phyloP scores from a whole-genome alignment of 2,888 invertebrate genomes.

The Coleophora deauratella region DNA sequence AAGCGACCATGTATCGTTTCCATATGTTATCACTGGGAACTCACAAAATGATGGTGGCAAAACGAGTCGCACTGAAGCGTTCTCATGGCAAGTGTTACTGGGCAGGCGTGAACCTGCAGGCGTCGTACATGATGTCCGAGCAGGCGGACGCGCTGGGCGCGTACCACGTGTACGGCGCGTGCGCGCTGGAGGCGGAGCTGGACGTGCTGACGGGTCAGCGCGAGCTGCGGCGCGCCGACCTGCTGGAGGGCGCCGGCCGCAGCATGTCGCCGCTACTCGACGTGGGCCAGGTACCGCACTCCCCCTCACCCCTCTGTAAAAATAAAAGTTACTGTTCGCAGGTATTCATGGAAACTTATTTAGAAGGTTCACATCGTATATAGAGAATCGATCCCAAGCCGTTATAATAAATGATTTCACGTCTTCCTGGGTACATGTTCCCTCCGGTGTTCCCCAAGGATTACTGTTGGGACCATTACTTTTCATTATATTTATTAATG shows the following conservation, averaged over 20 bases:
- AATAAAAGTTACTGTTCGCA: too few species aligned
- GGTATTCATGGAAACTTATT: too few species aligned
- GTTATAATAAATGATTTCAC: background rate
- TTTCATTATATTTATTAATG: too few species aligned
- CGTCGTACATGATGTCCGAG: conserved; percentile 69
- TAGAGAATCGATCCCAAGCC: too few species aligned
- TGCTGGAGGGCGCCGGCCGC: conserved; percentile 79
- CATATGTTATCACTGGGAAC: too few species aligned
- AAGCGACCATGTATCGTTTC: too few species aligned
- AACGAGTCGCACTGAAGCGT: too few species aligned
- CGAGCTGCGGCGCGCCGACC: conserved; percentile 72
- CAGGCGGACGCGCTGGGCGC: conserved; percentile 30
- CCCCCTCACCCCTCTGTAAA: too few species aligned
- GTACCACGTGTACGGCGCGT: conserved; percentile 76
- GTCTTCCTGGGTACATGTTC: background rate
- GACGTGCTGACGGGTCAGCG: conserved; percentile 82
- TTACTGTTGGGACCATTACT: background rate
- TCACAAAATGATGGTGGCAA: too few species aligned
- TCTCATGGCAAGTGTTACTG: too few species aligned
- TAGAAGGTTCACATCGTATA: too few species aligned
- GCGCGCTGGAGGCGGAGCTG: conserved; percentile 78
- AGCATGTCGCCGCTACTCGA: conserved; percentile 80
- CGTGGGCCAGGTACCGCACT: conserved; percentile 74
- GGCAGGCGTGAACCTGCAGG: conserved; percentile 69
- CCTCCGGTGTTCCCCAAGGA: background rate